Evolutionary conservation across 2,113 vertebrate genomes (phyloP).

Genomic region (Toxostoma redivivum): DNA sequence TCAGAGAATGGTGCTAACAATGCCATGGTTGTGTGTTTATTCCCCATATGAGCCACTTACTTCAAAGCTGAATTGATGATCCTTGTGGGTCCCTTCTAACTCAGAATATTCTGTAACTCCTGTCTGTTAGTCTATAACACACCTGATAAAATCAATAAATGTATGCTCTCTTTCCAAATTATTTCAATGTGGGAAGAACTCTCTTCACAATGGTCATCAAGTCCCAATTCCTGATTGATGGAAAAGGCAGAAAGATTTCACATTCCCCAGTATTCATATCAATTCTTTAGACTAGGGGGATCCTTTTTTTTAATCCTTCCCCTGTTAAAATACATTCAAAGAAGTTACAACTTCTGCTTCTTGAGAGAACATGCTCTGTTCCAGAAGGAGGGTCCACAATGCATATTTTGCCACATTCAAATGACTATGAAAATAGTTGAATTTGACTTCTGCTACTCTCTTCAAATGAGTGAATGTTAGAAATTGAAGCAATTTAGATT

Average conservation of each 20-base stretch:
- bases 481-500: background rate
- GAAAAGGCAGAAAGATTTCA: background rate
- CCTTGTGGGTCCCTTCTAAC: background rate
- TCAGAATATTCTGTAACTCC: background rate
- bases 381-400: background rate
- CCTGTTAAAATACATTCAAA: background rate
- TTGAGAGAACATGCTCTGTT: background rate
- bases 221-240: background rate
- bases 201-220: background rate
- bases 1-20: background rate
- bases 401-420: background rate
- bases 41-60: background rate
- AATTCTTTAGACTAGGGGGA: background rate
- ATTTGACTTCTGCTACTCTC: background rate
- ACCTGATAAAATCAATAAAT: background rate
- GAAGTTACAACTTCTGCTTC: background rate
- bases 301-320: background rate
- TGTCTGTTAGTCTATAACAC: accelerated
- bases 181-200: background rate
- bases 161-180: background rate
- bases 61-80: background rate
- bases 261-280: background rate
- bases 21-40: background rate
- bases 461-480: background rate
- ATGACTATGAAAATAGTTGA: background rate